Conservation (phyloP, 2,797 vertebrate species). For the Sciaenops ocellatus region DNA sequence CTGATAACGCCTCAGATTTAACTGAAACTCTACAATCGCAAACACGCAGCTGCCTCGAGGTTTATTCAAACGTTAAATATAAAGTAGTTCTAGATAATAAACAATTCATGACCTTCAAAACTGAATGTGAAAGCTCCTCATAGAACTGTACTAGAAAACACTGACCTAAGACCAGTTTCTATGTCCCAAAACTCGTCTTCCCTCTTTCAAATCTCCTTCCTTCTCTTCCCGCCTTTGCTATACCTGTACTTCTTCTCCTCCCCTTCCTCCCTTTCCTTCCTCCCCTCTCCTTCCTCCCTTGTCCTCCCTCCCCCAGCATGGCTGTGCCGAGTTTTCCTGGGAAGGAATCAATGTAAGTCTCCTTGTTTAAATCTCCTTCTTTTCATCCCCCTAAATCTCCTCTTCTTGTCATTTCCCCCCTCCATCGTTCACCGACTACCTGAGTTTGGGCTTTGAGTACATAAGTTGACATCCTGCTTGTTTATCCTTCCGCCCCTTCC, state of each 20-base stretch:
- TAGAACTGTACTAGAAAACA: background rate
- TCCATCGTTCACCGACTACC: constrained; percentile 43
- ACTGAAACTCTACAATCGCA: too few species aligned
- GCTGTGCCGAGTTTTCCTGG: constrained; percentile 95
- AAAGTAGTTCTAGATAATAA: background rate
- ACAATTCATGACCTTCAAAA: background rate
- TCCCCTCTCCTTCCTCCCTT: background rate
- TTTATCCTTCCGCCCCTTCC: constrained; percentile 40
- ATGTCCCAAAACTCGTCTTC: constrained; percentile 21
- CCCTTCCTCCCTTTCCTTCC: background rate
- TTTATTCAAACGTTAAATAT: background rate
- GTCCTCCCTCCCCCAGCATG: constrained; percentile 84
- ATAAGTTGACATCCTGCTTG: constrained; percentile 44
- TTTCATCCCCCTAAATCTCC: constrained; percentile 3
- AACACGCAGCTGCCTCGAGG: too few species aligned
- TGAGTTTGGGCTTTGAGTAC: constrained; percentile 42
- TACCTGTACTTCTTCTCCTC: constrained; percentile 38
- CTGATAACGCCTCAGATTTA: too few species aligned
- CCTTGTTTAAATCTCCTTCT: constrained; percentile 57
- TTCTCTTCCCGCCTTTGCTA: constrained; percentile 55
- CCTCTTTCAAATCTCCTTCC: constrained; percentile 42
- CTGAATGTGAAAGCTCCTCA: background rate
- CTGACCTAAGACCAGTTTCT: constrained; percentile 4
- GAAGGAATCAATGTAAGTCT: constrained; percentile 96
- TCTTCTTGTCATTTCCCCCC: constrained; percentile 10